A percentile compares a stretch with the other conserved stretches of the same genome.
Conservation (phyloP, 1,140 invertebrate species). For the Neotoxoptera formosana region DNA sequence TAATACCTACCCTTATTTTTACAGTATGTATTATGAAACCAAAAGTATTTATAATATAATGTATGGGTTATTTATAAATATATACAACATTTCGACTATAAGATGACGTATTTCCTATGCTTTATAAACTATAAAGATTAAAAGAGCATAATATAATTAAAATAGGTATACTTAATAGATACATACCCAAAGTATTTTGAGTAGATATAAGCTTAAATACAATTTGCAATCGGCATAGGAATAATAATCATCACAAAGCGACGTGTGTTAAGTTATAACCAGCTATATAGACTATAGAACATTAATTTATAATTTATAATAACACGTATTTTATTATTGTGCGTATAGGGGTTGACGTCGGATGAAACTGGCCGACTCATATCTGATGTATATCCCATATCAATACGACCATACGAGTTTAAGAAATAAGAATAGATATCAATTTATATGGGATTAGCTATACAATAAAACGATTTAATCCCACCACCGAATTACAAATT, state of each 20-base stretch:
- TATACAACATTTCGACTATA: neutral
- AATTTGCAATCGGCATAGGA: neutral
- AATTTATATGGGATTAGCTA: neutral
- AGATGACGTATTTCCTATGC: neutral
- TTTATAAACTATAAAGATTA: no score
- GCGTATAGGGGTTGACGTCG: neutral
- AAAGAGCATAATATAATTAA: no score
- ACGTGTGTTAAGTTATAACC: neutral
- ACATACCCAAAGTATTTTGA: neutral
- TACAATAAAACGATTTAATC: constrained; percentile 46
- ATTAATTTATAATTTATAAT: neutral
- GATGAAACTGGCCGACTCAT: neutral
- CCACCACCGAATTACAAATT: constrained; percentile 47
- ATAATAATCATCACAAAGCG: neutral
- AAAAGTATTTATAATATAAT: no score
- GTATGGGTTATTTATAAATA: no score
- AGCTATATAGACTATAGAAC: no score
- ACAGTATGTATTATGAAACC: no score
- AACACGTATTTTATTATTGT: neutral
- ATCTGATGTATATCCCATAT: neutral
- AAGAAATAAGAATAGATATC: constrained; percentile 39
- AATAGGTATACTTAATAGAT: no score
- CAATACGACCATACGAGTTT: neutral
- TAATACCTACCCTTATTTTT: neutral
- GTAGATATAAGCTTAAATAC: neutral